A percentile compares a stretch with the other conserved stretches of the same genome.
phyloP scores from a whole-genome alignment of 2,888 invertebrate species.

The Latrodectus elegans region DNA sequence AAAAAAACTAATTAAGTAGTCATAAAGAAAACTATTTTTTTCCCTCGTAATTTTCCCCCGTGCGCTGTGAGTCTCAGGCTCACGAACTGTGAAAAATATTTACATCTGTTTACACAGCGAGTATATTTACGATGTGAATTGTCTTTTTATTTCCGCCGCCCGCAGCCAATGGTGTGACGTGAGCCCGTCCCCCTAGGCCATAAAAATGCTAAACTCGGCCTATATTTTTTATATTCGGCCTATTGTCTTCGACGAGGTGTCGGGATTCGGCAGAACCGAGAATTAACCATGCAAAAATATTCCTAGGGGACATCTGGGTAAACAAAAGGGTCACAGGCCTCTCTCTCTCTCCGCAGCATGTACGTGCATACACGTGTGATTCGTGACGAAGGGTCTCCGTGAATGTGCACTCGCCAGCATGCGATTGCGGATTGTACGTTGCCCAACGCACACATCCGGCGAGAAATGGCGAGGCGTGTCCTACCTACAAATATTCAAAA shows the following conservation, averaged over 20 bases:
- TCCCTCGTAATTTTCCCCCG: background rate
- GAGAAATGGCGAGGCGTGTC: slow-evolving; percentile 1
- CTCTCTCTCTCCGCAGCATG: background rate
- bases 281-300: slow-evolving; percentile 18
- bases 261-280: background rate
- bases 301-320: slow-evolving; percentile 39
- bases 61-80: background rate
- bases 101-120: background rate
- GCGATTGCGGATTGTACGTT: background rate
- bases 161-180: slow-evolving; percentile 22
- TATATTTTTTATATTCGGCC: slow-evolving; percentile 20
- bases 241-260: slow-evolving; percentile 15
- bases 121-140: background rate
- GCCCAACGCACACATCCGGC: background rate
- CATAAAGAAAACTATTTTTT: background rate
- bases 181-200: slow-evolving; percentile 10
- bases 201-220: slow-evolving; percentile 34
- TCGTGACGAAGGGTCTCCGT: background rate
- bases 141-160: slow-evolving; percentile 5
- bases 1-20: background rate
- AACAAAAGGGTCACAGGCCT: slow-evolving; percentile 47
- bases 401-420: background rate
- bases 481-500: background rate
- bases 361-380: background rate
- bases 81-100: background rate